These are phyloP conservation scores for Platygyra sinensis DNA, from an alignment of 64 coral and sea anemone genomes.

Conservation along the genomic window DNA sequence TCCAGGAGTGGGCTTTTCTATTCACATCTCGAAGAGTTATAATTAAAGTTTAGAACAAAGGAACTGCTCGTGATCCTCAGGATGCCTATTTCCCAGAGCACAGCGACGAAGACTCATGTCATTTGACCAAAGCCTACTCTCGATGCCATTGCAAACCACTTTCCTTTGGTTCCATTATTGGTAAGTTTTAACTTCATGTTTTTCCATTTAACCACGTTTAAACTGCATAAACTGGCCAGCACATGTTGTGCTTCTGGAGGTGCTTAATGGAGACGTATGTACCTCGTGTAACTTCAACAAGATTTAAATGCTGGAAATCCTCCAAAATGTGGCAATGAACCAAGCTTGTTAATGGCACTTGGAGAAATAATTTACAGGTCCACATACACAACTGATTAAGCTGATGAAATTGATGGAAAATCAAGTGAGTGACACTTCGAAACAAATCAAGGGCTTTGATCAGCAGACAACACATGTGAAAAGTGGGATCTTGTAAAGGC, in stretches of 20 bases:
- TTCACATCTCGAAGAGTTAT: too few relatives aligned
- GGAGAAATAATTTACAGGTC: not conserved
- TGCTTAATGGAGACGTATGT: not conserved
- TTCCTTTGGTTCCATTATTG: not conserved
- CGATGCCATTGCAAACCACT: conserved; percentile 20
- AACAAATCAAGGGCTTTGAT: conserved; percentile 4
- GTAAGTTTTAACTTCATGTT: not conserved
- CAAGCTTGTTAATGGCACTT: not conserved
- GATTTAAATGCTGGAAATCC: not conserved
- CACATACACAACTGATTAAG: not conserved
- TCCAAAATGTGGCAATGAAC: not conserved
- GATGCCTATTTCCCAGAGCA: not conserved
- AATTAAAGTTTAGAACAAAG: conserved; percentile 24
- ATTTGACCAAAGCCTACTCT: conserved; percentile 17
- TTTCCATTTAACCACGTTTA: too few relatives aligned
- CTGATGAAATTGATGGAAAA: too few relatives aligned
- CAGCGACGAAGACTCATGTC: too few relatives aligned
- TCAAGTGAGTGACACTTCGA: not conserved
- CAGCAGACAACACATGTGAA: conserved; percentile 12
- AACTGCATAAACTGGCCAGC: too few relatives aligned
- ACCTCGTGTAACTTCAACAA: not conserved
- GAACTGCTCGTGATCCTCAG: conserved; percentile 34
- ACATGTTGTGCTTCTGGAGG: not conserved
- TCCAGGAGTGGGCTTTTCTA: conserved; percentile 47
- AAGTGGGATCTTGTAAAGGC: conserved; percentile 13